These are phyloP conservation scores for Agrotis clavis DNA, from an alignment of 2,888 invertebrate genomes.

Conservation along the genomic window DNA sequence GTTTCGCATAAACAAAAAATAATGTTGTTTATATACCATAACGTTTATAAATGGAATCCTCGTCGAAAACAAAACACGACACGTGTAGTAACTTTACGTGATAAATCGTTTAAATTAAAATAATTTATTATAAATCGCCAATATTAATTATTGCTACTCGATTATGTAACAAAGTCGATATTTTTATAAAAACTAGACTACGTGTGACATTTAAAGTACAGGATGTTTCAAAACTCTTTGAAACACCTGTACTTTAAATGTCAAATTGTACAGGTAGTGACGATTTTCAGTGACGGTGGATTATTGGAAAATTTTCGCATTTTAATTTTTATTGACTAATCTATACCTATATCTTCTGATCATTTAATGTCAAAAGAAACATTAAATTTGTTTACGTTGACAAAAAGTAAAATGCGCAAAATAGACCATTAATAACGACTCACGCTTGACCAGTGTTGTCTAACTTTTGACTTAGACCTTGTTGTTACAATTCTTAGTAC, in stretches of 20 bases:
- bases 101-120: conserved; percentile 49
- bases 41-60: conserved; percentile 11
- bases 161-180: conserved; percentile 46
- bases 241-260: conserved; percentile 49
- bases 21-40: too few species aligned
- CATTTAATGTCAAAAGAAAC: not conserved
- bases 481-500: conserved; percentile 16
- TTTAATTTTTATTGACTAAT: not conserved
- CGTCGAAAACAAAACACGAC: conserved; percentile 33
- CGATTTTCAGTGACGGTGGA: conserved; percentile 8
- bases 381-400: conserved; percentile 3
- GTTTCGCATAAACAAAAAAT: too few species aligned
- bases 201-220: not conserved
- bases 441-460: conserved; percentile 13
- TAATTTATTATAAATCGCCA: conserved; percentile 47
- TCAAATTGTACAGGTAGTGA: conserved; percentile 47
- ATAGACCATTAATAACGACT: not conserved
- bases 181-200: conserved; percentile 32
- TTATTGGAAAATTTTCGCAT: conserved; percentile 36
- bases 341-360: not conserved
- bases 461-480: conserved; percentile 48
- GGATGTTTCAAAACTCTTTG: not conserved
- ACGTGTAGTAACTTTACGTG: conserved; percentile 41
- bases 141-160: conserved; percentile 21
- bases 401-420: too few species aligned